Percentiles rank a stretch among this genome's conserved stretches.
Evolutionary conservation across 2,888 invertebrate genomes (phyloP).

Genomic region (Phragmatobia fuliginosa): DNA sequence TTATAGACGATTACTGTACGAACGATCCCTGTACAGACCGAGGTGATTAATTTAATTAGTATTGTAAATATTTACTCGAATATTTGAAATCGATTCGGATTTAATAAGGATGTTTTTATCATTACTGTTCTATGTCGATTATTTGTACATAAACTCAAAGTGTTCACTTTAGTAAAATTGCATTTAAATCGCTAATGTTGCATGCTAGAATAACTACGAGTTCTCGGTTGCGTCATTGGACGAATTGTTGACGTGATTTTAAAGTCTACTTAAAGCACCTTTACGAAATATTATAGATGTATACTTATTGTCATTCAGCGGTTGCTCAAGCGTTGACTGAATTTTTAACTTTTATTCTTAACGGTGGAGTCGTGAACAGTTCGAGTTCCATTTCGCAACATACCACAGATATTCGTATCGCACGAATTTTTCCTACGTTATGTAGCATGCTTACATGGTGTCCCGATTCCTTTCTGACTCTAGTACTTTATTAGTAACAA

Average conservation of each 20-base stretch:
- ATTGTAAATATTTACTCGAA: constrained; percentile 85
- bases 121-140: constrained; percentile 65
- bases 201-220: constrained; percentile 72
- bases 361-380: constrained; percentile 15
- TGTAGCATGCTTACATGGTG: constrained; percentile 66
- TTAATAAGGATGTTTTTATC: constrained; percentile 65
- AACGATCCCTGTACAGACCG: constrained; percentile 72
- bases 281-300: constrained; percentile 44
- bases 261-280: constrained; percentile 38
- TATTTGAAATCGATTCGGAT: constrained; percentile 76
- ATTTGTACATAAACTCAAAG: constrained; percentile 82
- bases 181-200: constrained; percentile 84
- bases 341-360: constrained; percentile 57
- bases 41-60: constrained; percentile 73
- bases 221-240: constrained; percentile 57
- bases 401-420: constrained; percentile 36
- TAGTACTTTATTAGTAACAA: constrained; percentile 64
- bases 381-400: constrained; percentile 28
- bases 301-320: constrained; percentile 65
- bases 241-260: constrained; percentile 46
- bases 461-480: constrained; percentile 70
- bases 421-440: constrained; percentile 60
- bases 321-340: constrained; percentile 82
- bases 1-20: constrained; percentile 71
- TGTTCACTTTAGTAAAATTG: constrained; percentile 84